Conservation (phyloP, 2,797 vertebrate genomes). For the Hypotaenidia philippensis region DNA sequence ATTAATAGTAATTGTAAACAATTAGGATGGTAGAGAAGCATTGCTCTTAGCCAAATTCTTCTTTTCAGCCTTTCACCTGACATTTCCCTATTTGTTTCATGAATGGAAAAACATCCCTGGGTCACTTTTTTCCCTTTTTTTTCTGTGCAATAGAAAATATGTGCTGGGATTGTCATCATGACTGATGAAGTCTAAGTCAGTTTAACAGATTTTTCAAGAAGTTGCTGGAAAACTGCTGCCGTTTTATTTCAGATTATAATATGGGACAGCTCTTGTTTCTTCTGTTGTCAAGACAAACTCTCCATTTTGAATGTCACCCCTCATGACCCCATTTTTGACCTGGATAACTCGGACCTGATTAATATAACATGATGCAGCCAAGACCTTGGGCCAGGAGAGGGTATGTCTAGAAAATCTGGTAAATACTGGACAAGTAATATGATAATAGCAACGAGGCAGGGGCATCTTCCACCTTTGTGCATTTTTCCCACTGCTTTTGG, state of each 20-base stretch:
- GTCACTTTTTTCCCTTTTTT: neutral
- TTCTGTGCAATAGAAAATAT: neutral
- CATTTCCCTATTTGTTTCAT: neutral
- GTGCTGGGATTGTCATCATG: slow-evolving; percentile 49
- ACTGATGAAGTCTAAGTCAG: slow-evolving; percentile 14
- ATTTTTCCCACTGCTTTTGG: neutral
- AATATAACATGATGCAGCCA: neutral
- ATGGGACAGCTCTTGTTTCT: neutral
- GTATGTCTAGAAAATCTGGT: neutral
- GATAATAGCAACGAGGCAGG: neutral
- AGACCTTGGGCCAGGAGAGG: neutral
- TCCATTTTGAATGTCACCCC: neutral
- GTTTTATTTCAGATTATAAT: neutral
- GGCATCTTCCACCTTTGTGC: neutral
- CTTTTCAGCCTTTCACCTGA: slow-evolving; percentile 2
- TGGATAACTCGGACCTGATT: neutral
- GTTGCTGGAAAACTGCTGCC: slow-evolving; percentile 29
- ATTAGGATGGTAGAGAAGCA: neutral
- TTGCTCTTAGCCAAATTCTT: neutral
- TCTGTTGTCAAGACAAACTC: slow-evolving; percentile 11
- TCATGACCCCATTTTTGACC: slow-evolving; percentile 1
- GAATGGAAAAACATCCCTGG: slow-evolving; percentile 24
- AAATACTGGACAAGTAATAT: neutral
- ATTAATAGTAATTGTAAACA: neutral
- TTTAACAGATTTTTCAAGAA: slow-evolving; percentile 57